Conservation (phyloP, 2,113 vertebrate species). For the Cnemophilus loriae region DNA sequence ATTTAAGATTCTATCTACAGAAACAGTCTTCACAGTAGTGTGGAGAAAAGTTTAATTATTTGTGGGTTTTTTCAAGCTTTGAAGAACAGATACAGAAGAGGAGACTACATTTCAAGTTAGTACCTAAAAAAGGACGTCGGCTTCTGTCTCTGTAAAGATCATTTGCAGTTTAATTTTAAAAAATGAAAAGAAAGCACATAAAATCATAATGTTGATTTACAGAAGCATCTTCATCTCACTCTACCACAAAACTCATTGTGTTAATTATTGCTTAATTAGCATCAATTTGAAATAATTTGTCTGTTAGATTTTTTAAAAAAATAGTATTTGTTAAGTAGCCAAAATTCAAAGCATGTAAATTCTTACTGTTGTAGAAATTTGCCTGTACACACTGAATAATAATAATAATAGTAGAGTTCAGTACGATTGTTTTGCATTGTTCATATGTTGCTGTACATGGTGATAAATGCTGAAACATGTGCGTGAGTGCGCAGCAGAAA, state of each 20-base stretch:
- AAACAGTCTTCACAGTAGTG: not conserved
- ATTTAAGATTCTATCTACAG: not conserved
- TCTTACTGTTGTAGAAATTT: not conserved
- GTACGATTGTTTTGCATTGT: fast-evolving
- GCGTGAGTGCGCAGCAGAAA: not conserved
- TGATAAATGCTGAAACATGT: not conserved
- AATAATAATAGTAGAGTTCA: not conserved
- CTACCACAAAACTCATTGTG: not conserved
- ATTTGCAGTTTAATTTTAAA: not conserved
- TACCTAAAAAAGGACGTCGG: not conserved
- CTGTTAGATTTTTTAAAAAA: not conserved
- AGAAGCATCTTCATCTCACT: not conserved
- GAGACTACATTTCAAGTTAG: not conserved
- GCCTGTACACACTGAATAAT: not conserved
- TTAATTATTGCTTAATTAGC: not conserved
- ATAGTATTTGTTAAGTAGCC: not conserved
- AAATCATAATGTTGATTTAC: not conserved
- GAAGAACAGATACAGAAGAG: not conserved
- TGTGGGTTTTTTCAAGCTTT: not conserved
- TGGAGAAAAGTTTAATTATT: not conserved
- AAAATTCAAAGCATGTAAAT: not conserved
- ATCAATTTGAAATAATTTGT: not conserved
- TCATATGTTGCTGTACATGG: not conserved
- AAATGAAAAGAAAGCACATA: not conserved
- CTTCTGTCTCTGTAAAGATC: not conserved